Conservation (phyloP, 2,113 vertebrate species). For the Mormyrus lacerda region DNA sequence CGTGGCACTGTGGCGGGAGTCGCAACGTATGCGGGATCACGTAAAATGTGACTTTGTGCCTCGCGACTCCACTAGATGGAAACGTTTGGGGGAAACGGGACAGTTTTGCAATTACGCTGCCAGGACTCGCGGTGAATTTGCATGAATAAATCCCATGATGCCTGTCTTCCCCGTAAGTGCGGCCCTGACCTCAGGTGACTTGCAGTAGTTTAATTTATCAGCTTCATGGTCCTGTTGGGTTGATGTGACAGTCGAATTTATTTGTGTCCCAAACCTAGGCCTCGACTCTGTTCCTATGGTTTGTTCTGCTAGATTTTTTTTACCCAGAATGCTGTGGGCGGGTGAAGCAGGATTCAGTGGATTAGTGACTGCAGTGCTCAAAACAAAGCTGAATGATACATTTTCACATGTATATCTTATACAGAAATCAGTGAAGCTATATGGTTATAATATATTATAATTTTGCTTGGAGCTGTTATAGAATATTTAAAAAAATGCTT, state of each 20-base stretch:
- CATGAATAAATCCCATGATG: constrained; percentile 45
- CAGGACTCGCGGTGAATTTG: constrained; percentile 23
- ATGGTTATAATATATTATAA: not conserved
- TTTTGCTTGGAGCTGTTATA: not conserved
- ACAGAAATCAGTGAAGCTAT: not conserved
- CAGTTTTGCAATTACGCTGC: constrained; percentile 56
- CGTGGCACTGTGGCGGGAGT: not conserved
- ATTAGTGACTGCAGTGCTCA: not conserved
- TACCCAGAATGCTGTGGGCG: not conserved
- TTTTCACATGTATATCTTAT: not conserved
- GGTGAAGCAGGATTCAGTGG: not conserved
- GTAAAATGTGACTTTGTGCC: constrained; percentile 11
- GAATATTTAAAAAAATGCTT: not conserved
- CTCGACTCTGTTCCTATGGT: not conserved
- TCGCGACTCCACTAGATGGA: not conserved
- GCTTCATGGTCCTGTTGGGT: not conserved
- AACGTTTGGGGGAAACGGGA: constrained; percentile 27
- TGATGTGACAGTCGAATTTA: constrained; percentile 42
- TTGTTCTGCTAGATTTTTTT: not conserved
- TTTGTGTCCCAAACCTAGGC: not conserved
- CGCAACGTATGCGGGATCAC: not conserved
- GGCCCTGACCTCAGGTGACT: constrained; percentile 50
- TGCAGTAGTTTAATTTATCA: constrained; percentile 35
- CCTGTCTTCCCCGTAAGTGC: constrained; percentile 39
- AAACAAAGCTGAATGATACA: not conserved